Evolutionary conservation across 2,888 invertebrate genomes (phyloP).

Genomic region (Lasioglossum calceatum): DNA sequence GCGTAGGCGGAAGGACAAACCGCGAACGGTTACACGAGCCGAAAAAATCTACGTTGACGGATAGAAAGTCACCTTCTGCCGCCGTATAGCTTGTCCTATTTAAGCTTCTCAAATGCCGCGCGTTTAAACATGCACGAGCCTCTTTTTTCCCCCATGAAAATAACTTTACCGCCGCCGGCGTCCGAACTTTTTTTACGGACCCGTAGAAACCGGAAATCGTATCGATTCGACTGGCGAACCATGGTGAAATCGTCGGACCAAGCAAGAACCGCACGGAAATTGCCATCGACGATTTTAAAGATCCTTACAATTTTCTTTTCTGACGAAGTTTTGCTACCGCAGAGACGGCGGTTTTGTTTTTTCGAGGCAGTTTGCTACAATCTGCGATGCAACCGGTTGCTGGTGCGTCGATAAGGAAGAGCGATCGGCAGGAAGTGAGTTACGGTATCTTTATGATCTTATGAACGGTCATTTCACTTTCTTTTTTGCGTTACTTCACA

Average conservation of each 20-base stretch:
- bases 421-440: background rate
- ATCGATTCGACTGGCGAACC: conserved; percentile 18
- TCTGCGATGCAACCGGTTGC: background rate
- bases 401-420: conserved; percentile 6
- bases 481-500: background rate
- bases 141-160: conserved; percentile 26
- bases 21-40: conserved; percentile 13
- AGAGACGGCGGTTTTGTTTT: background rate
- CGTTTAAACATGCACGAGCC: conserved; percentile 5
- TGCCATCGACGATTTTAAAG: background rate
- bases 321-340: background rate
- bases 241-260: conserved; percentile 35
- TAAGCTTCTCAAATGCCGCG: conserved; percentile 13
- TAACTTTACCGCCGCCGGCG: conserved; percentile 8
- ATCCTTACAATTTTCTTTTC: background rate
- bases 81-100: conserved; percentile 47
- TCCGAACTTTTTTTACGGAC: background rate
- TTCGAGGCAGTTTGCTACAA: background rate
- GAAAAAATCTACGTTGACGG: conserved; percentile 31
- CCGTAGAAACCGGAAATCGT: conserved; percentile 21
- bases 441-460: background rate
- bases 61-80: conserved; percentile 56
- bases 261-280: conserved; percentile 6
- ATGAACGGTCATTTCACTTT: background rate
- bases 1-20: conserved; percentile 56